Conservation (phyloP, 1,140 invertebrate genomes). For the Diuraphis noxia region DNA sequence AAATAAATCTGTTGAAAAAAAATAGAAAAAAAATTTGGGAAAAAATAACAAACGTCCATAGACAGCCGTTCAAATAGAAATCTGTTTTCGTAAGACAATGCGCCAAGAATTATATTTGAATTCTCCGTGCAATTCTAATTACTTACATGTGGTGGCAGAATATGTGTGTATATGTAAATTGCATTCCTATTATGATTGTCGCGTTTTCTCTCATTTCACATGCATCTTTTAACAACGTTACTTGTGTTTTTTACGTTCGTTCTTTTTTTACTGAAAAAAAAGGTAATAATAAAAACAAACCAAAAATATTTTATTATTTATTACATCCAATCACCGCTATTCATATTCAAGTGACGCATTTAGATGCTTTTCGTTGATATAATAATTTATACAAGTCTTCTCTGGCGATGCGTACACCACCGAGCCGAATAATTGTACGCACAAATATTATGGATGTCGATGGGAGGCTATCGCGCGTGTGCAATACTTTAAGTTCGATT, state of each 20-base stretch:
- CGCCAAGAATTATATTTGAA: neutral
- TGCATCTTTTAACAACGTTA: neutral
- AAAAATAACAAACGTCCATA: neutral
- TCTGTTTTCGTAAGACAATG: constrained; percentile 1
- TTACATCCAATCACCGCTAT: neutral
- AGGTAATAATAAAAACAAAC: neutral
- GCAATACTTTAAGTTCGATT: neutral
- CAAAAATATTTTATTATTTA: neutral
- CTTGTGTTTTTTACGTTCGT: neutral
- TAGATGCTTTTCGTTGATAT: neutral
- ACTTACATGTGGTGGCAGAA: neutral
- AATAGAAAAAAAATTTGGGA: too few species aligned
- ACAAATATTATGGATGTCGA: neutral
- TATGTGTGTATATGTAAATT: constrained; percentile 12
- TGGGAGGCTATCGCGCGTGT: neutral
- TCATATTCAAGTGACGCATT: neutral
- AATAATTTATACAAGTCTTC: neutral
- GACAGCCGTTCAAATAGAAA: constrained; percentile 23
- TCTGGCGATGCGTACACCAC: neutral
- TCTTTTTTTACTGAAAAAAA: neutral
- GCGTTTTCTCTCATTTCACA: constrained; percentile 36
- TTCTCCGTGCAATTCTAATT: constrained; percentile 11
- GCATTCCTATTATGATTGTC: neutral
- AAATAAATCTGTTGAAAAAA: too few species aligned
- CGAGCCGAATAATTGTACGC: neutral